Percentiles rank a stretch among this genome's conserved stretches.
phyloP scores from a whole-genome alignment of 2,113 vertebrate species.

The Reinhardtius hippoglossoides region DNA sequence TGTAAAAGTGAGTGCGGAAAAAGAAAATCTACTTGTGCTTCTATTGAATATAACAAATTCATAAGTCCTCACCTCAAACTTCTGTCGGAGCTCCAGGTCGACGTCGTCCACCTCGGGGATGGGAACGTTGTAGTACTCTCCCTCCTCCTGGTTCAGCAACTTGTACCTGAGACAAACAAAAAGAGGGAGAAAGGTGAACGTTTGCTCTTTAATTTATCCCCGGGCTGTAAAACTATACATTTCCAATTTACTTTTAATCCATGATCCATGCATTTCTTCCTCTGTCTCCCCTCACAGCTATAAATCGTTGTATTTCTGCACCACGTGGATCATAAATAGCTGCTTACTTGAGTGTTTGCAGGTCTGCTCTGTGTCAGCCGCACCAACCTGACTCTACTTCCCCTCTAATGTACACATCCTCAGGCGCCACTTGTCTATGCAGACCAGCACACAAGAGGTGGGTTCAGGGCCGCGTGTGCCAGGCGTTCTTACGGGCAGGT shows the following conservation, averaged over 20 bases:
- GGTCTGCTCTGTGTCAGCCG: slow-evolving; percentile 26
- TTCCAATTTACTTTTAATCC: not conserved
- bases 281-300: not conserved
- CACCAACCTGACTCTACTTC: slow-evolving; percentile 14
- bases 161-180: slow-evolving; percentile 87
- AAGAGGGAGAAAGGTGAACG: not conserved
- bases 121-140: slow-evolving; percentile 97
- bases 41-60: not conserved
- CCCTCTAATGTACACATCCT: slow-evolving; percentile 32
- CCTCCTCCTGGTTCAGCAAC: slow-evolving; percentile 94
- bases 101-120: slow-evolving; percentile 93
- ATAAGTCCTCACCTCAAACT: slow-evolving; percentile 91
- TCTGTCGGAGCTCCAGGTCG: slow-evolving; percentile 92
- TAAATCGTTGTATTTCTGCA: slow-evolving; percentile 1
- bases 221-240: not conserved
- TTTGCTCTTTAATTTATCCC: not conserved
- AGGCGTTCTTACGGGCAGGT: not conserved
- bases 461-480: slow-evolving; percentile 7
- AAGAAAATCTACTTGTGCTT: not conserved
- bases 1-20: not conserved
- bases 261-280: not conserved
- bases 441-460: slow-evolving; percentile 12
- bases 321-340: not conserved
- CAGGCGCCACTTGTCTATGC: not conserved
- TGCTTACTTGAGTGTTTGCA: not conserved